Base-by-base conservation (phyloP, 2,113 vertebrate genomes). In the Microcebus murinus region DNA sequence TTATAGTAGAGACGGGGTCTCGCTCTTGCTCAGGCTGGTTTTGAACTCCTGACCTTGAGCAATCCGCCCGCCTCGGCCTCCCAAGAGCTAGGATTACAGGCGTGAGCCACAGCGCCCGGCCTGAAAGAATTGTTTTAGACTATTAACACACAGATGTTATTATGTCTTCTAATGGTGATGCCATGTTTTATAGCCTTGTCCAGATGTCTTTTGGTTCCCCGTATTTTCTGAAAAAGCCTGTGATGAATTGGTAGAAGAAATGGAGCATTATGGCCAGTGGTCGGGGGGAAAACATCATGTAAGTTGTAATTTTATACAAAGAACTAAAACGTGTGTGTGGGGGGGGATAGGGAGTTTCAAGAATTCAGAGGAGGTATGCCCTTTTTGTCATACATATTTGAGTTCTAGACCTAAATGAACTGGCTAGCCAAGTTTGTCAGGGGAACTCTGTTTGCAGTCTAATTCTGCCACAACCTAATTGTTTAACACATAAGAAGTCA, bases 151-250 rank as follows among this genome's bases (percentile, higher is more conserved):
- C 45, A 59, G 31, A 42, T 83, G 11, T 42, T 81, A 14, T 21
- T 34, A 27, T 39, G 71, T 65, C n/a, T 85, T 50, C 55, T 97
- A 45, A 92, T 27, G 50, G 15, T 77, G 27, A 42, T 17, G 4
- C 27, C 0, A 17, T 77, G 3, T 93, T 15, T 98, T 98, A 42
- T 97, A 99, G 99, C 99, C 99, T 0, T 99, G 99, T 97, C 99
- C 99, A 97, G 99, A 99, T 99, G 99, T 99, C 29, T 99, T 99
- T 98, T 99, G 99, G 99, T 99, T 99, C 97, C 99, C 99, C 10
- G 99, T 99, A 96, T 99, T 99, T 98, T 99, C 99, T 50, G 99
- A 99, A 83, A 92, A 98, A 80, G 99, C 99, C 83, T 99, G 99
- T 98, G 99, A 99, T 97, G 99, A 99, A 95, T 55, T 99, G 70